Base-by-base conservation (phyloP, 2,113 vertebrate genomes). In the human (Homo sapiens) region DNA sequence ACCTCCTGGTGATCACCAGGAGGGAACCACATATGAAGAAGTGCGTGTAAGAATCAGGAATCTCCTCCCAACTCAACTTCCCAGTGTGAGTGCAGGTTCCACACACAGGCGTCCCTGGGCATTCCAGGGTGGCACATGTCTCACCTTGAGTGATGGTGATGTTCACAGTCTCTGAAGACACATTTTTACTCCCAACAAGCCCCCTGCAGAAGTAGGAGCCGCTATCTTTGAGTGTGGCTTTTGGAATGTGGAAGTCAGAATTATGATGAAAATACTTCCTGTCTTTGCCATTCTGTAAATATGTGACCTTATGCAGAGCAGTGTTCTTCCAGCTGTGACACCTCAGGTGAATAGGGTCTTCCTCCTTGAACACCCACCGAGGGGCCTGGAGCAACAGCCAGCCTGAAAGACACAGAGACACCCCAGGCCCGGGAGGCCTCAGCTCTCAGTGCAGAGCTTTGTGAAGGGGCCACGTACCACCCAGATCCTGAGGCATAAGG, bases 171-270 rank as follows among this genome's bases (percentile, higher is more conserved):
- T n/a, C 22, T 1, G 98, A 98, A 25, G 94, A 97, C 16, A 1
- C 13, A 1, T 96, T 98, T 1, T 9, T 82, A 0, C 0, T 6
- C 4, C 90, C 72, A 0, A 97, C 59, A 1, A 97, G 20, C 0
- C 94, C 98, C 64, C 96, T 68, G 89, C 98, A 98, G 96, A 86
- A 97, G 73, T 98, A 98, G 90, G 95, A 85, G 82, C 98, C 98
- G 2, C 0, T 97, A 90, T 98, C 5, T 1, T 7, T 2, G 7
- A 0, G 8, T 1, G 38, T 68, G 5, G 97, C 96, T 1, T 73
- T 0, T 17, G n/a, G 35, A 13, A 98, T 95, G 78, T 27, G 0
- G 72, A 96, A 72, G 2, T 94, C 66, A 1, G 43, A 4, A 57
- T 98, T 95, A 0, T 0, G 0, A 9, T 48, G n/a, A 13, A 2